phyloP scores from a whole-genome alignment of 1,140 invertebrate species.

The Cylas formicarius region DNA sequence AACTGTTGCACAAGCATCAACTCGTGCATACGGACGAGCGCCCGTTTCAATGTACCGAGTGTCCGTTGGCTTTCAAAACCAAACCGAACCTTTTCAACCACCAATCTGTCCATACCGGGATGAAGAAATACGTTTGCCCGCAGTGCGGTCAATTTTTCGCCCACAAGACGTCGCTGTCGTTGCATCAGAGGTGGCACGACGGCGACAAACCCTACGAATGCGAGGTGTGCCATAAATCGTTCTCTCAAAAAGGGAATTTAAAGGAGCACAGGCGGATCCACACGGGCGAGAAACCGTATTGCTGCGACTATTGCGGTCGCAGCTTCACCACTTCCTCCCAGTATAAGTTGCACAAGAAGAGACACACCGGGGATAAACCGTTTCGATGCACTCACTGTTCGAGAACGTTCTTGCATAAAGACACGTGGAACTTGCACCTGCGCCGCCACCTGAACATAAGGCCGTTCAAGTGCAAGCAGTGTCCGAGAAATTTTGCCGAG shows the following conservation, averaged over 20 bases:
- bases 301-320: slow-evolving; percentile 61
- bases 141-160: slow-evolving; percentile 69
- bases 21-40: slow-evolving; percentile 60
- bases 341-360: slow-evolving; percentile 52
- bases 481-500: slow-evolving; percentile 52
- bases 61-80: slow-evolving; percentile 61
- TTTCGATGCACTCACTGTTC: slow-evolving; percentile 54
- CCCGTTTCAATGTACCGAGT: slow-evolving; percentile 54
- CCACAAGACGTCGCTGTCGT: slow-evolving; percentile 63
- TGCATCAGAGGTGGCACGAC: slow-evolving; percentile 53
- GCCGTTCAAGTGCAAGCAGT: slow-evolving; percentile 58
- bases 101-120: slow-evolving; percentile 57
- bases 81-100: slow-evolving; percentile 65
- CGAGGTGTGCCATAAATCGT: slow-evolving; percentile 52
- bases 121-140: slow-evolving; percentile 66
- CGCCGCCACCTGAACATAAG: slow-evolving; percentile 56
- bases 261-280: slow-evolving; percentile 55
- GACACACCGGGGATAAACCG: slow-evolving; percentile 55
- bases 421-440: slow-evolving; percentile 56
- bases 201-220: slow-evolving; percentile 56
- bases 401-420: slow-evolving; percentile 56
- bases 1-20: slow-evolving; percentile 60
- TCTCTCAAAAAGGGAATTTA: slow-evolving; percentile 56
- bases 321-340: slow-evolving; percentile 64
- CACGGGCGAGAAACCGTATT: slow-evolving; percentile 56